A percentile compares a stretch with the other conserved stretches of the same genome.
These are phyloP conservation scores for Callyntrura sp. DNA, from an alignment of 2,888 invertebrate genomes.

Conservation along the genomic window DNA sequence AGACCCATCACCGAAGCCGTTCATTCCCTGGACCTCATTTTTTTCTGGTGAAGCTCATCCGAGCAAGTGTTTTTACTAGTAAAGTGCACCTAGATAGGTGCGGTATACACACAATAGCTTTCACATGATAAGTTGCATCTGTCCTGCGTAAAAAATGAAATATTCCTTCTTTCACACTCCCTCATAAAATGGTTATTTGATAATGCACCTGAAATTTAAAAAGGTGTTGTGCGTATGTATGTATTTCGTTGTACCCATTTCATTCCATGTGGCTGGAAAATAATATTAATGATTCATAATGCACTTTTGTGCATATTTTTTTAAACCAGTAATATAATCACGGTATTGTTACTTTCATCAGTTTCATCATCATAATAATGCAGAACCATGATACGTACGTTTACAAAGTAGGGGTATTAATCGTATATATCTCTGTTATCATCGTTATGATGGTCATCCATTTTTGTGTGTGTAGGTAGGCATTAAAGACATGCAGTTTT, in stretches of 20 bases:
- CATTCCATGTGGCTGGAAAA: no score
- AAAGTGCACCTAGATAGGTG: slow-evolving; percentile 42
- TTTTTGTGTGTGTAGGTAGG: no score
- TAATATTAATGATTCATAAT: slow-evolving; percentile 20
- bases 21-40: neutral
- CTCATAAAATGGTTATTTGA: slow-evolving; percentile 45
- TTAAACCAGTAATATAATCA: slow-evolving; percentile 18
- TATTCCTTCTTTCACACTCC: slow-evolving; percentile 3
- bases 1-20: slow-evolving; percentile 28
- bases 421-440: slow-evolving; percentile 17
- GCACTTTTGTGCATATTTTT: slow-evolving; percentile 50
- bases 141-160: slow-evolving; percentile 68
- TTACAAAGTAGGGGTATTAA: slow-evolving; percentile 15
- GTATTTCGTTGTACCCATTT: no score
- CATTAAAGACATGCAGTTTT: slow-evolving; percentile 25
- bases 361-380: no score
- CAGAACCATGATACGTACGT: no score
- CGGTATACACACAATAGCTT: slow-evolving; percentile 34
- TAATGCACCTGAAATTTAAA: slow-evolving; percentile 70
- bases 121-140: slow-evolving; percentile 55
- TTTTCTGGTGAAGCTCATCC: slow-evolving; percentile 1
- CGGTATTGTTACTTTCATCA: slow-evolving; percentile 23
- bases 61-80: slow-evolving; percentile 1
- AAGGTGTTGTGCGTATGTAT: neutral
- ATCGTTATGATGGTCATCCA: slow-evolving; percentile 1